Evolutionary conservation across 2,797 vertebrate species (phyloP), one percentile per base, ranked within the genome.

Genomic region (Alfaro cultratus): DNA sequence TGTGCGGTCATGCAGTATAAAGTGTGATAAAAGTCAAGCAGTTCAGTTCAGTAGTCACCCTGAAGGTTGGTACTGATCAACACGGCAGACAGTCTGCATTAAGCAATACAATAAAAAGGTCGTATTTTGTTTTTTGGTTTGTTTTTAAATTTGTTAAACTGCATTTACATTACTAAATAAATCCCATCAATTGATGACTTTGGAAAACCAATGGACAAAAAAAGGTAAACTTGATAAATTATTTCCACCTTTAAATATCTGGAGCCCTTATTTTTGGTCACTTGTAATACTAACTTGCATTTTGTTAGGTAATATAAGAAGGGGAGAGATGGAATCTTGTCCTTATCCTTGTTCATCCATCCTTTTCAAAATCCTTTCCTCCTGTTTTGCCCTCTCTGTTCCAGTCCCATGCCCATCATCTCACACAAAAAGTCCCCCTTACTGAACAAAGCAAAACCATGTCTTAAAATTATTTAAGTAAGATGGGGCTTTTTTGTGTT

Each of bases 1-100:
- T 51, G 49, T 51, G 49, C 0, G 0, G 74, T 41, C 83, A 87
- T 86, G 85, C 81, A 87, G 79, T 55, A 85, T 80, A 84, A 75
- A 84, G 80, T 36, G 23, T 70, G 74, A 39, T 86, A 80, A 43
- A 72, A 21, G 18, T 23, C 21, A 11, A 67, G 10, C 36, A 39
- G 18, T 67, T 64, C n/a, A n/a, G n/a, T n/a, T n/a, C 39, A 73
- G 80, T 55, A 73, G 72, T 77, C 2, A 51, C 62, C 64, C 78
- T 11, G 26, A 39, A 80, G 53, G 18, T 67, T 15, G 77, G 79
- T 57, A 51, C 49, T 51, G 49, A 51, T 23, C 21, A 51, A 51
- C 21, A 51, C 6, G 7, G 71, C 23, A 77, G 75, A 77, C 73
- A 84, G 81, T 12, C 6, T 39, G 21, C 36, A 67, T 36, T 39